Evolutionary conservation across 2,888 invertebrate genomes (phyloP), one percentile per base, ranked within the genome.

Genomic region (Diploptera punctata): DNA sequence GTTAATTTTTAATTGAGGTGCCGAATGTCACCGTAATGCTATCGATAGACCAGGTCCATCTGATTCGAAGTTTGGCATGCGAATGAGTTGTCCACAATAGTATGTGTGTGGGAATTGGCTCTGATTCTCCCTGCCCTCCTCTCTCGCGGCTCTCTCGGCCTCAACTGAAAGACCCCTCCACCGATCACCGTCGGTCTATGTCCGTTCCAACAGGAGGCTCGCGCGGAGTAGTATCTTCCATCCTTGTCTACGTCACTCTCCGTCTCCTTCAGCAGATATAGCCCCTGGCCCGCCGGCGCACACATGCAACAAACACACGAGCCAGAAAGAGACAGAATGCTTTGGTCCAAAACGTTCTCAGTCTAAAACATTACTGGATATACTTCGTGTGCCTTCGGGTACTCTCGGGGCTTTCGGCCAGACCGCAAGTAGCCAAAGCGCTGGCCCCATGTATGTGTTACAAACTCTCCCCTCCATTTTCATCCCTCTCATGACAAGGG

Each of bases 361-460:
- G 26, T 65, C 44, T 65, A 26, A 65, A 65, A 65, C 65, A 65
- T 65, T 47, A 65, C 47, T 72, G 68, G 68, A 52, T 52, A 68
- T 44, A 38, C 68, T 62, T 68, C 71, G 65, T 49, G 52, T 44
- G 49, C 65, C 72, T 52, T 74, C 74, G 73, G 73, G 67, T 68
- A 67, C 57, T 69, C 57, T 61, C 74, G 74, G 54, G 33, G 57
- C 24, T 38, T 70, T 70, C 61, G 70, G 31, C 60, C 60, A 65
- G 65, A 72, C 72, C 72, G 67, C 72, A 72, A 72, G 61, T 72
- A 72, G 72, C 72, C 68, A 68, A 61, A 61, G 67, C 67, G 68
- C 72, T 68, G 72, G 67, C 72, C 72, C 68, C 68, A 62, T 68
- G 68, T 61, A 72, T 72, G 72, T 62, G 72, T 49, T 57, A 57